These are phyloP conservation scores for Notiomystis cincta DNA, from an alignment of 2,113 vertebrate species.

Conservation along the genomic window DNA sequence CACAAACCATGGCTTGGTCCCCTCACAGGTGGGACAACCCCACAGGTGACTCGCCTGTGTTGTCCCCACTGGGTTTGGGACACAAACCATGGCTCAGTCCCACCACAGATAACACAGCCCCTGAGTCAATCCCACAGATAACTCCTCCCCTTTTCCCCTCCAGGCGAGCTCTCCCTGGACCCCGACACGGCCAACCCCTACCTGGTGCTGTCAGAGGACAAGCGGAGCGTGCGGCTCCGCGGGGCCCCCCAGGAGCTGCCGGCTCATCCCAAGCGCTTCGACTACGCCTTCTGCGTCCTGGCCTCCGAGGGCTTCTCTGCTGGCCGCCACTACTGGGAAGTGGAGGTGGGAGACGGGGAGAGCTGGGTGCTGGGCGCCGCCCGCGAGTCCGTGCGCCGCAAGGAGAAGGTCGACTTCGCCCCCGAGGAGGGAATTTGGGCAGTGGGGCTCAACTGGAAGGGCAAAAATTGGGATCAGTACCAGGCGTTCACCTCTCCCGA, in stretches of 20 bases:
- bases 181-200: constrained; percentile 57
- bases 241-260: background rate
- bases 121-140: background rate
- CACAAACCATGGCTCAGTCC: accelerated
- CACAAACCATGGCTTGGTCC: background rate
- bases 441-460: constrained; percentile 55
- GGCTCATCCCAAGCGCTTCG: constrained; percentile 21
- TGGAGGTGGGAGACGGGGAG: constrained; percentile 53
- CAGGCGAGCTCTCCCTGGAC: constrained; percentile 48
- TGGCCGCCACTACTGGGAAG: constrained; percentile 65
- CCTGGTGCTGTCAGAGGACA: constrained; percentile 54
- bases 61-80: background rate
- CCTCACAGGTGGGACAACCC: background rate
- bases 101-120: background rate
- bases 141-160: accelerated
- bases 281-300: constrained; percentile 54
- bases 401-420: constrained; percentile 38
- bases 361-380: constrained; percentile 60
- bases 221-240: constrained; percentile 28
- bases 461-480: constrained; percentile 56
- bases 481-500: constrained; percentile 33
- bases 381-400: constrained; percentile 29
- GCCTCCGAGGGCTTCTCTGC: background rate
- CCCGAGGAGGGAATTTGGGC: constrained; percentile 56
- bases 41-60: background rate